Percentiles rank a stretch among this genome's conserved stretches.
These are phyloP conservation scores for Aleiodes testaceus DNA, from an alignment of 2,888 invertebrate species.

Conservation along the genomic window DNA sequence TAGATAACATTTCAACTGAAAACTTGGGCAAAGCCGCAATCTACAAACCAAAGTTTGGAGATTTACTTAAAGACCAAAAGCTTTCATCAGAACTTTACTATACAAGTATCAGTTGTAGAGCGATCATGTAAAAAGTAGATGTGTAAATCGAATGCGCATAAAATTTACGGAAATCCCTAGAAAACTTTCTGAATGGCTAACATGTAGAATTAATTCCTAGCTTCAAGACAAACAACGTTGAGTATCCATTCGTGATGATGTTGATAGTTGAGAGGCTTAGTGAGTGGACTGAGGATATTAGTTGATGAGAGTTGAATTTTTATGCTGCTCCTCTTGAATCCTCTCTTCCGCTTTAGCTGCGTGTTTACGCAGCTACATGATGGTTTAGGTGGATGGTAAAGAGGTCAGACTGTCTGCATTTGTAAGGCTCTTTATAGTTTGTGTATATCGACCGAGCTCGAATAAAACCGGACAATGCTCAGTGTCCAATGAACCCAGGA, in stretches of 20 bases:
- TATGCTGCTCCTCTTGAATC: neutral
- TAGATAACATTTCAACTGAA: conserved; percentile 2
- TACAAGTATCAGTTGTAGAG: conserved; percentile 6
- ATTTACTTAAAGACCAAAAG: conserved; percentile 10
- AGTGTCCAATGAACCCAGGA: conserved; percentile 2
- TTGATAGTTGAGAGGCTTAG: conserved; percentile 2
- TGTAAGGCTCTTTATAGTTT: conserved; percentile 35
- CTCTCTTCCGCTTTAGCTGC: neutral
- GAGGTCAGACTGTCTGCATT: conserved; percentile 40
- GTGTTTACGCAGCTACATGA: conserved; percentile 4
- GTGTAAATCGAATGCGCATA: conserved; percentile 5
- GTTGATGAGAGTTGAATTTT: conserved; percentile 4
- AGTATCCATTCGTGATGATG: conserved; percentile 10
- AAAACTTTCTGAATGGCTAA: neutral
- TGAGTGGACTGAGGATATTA: conserved; percentile 13
- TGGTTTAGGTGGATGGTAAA: conserved; percentile 24
- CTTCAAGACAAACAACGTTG: conserved; percentile 16
- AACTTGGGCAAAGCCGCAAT: conserved; percentile 6
- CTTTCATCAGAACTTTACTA: conserved; percentile 7
- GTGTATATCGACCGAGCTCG: conserved; percentile 22
- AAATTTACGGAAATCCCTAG: neutral
- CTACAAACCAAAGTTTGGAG: conserved; percentile 7
- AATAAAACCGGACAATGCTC: conserved; percentile 11
- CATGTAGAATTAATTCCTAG: conserved; percentile 21
- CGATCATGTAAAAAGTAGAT: neutral